phyloP scores from a whole-genome alignment of 2,888 invertebrate species.

The Lithophane semibrunnea region DNA sequence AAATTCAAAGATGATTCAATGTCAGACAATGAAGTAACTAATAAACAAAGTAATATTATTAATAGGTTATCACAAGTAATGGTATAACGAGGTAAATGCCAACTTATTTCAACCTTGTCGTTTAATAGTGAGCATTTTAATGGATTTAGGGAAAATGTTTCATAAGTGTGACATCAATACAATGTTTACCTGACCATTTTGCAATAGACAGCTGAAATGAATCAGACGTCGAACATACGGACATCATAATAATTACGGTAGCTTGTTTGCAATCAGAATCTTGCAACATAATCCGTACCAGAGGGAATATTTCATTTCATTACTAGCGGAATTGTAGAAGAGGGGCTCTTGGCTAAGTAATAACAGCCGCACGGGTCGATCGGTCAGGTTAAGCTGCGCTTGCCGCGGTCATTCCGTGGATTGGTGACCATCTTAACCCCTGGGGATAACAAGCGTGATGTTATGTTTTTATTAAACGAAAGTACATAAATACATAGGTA shows the following conservation, averaged over 20 bases:
- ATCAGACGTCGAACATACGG: not conserved
- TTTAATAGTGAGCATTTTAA: not conserved
- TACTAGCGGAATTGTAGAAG: not conserved
- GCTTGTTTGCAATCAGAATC: not conserved
- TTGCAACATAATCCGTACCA: not conserved
- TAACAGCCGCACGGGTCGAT: too few relatives aligned
- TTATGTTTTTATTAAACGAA: not conserved
- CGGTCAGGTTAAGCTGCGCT: too few relatives aligned
- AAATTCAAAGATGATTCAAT: not conserved
- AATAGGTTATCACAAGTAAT: not conserved
- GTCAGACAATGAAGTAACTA: not conserved
- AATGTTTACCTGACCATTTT: not conserved
- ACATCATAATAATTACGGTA: not conserved
- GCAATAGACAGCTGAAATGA: not conserved
- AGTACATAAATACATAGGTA: too few relatives aligned
- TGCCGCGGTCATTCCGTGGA: too few relatives aligned
- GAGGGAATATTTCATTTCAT: not conserved
- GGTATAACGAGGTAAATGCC: not conserved
- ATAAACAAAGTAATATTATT: not conserved
- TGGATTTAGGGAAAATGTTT: not conserved
- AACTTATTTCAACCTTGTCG: slow-evolving; percentile 10
- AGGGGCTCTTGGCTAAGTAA: too few relatives aligned
- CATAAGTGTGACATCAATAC: not conserved
- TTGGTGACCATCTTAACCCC: not conserved
- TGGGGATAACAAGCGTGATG: not conserved